Conservation (phyloP, 1,140 invertebrate species). For the Bombus difficillimus region DNA sequence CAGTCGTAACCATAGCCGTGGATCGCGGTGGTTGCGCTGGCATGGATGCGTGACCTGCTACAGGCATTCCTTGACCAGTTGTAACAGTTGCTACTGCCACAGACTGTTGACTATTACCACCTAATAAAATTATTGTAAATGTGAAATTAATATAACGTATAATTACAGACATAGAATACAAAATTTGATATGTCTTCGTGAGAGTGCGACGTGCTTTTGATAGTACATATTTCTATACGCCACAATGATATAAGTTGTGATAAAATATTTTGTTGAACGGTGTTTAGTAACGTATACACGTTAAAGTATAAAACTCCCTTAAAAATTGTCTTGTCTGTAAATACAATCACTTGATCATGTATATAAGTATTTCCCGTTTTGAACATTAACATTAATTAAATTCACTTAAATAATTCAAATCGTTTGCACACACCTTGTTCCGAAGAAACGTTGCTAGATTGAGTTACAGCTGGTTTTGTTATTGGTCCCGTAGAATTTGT, state of each 20-base stretch:
- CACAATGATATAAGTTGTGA: neutral
- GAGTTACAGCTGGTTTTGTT: conserved; percentile 75
- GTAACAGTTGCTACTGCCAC: conserved; percentile 72
- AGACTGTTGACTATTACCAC: conserved; percentile 68
- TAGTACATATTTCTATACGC: neutral
- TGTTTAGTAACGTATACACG: neutral
- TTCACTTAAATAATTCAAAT: neutral
- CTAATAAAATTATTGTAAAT: conserved; percentile 63
- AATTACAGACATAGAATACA: neutral
- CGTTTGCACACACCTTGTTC: conserved; percentile 76
- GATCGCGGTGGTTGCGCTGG: conserved; percentile 81
- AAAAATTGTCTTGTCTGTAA: neutral
- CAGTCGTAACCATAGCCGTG: conserved; percentile 78
- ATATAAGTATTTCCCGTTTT: neutral
- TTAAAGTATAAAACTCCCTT: neutral
- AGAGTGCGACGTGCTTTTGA: conserved; percentile 24
- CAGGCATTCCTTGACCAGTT: conserved; percentile 69
- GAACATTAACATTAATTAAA: conserved; percentile 4
- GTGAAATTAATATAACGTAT: neutral
- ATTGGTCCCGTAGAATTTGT: conserved; percentile 77
- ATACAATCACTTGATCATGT: neutral
- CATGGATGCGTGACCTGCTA: conserved; percentile 81
- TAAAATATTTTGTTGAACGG: neutral
- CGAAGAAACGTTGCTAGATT: conserved; percentile 76
- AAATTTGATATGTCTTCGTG: neutral